Percentiles rank a stretch among this genome's conserved stretches.
phyloP scores from a whole-genome alignment of 2,797 vertebrate species.

The Scolopax rusticola region DNA sequence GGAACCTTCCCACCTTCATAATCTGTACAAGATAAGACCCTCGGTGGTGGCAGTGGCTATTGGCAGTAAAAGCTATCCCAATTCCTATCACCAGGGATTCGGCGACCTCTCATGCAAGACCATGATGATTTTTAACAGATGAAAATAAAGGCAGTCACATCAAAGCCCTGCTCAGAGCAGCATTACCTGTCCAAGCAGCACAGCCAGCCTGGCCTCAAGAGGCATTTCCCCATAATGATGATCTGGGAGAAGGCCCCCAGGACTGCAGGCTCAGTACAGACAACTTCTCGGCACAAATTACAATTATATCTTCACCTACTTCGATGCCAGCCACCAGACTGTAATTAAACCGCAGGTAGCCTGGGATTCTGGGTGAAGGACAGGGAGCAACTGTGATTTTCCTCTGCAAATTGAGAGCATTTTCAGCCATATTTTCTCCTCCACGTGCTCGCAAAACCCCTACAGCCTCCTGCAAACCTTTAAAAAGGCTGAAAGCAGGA shows the following conservation, averaged over 20 bases:
- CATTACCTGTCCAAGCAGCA: not conserved
- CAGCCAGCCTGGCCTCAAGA: not conserved
- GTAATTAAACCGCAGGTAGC: not conserved
- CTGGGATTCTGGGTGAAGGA: not conserved
- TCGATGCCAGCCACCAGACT: not conserved
- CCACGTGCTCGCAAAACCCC: accelerated
- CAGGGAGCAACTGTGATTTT: not conserved
- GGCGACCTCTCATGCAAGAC: not conserved
- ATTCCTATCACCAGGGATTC: not conserved
- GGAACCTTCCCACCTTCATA: not conserved
- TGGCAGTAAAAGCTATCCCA: not conserved
- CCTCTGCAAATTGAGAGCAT: accelerated
- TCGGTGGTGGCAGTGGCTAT: accelerated
- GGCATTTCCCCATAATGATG: not conserved
- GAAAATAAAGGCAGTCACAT: not conserved
- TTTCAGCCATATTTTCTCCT: not conserved
- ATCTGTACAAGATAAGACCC: not conserved
- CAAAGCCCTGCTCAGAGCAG: not conserved
- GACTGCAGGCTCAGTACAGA: not conserved
- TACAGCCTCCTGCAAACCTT: not conserved
- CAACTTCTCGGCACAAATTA: not conserved
- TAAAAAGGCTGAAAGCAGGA: not conserved
- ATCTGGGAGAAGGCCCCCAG: not conserved
- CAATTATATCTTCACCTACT: slow-evolving; percentile 7
- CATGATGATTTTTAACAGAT: no score